phyloP scores from a whole-genome alignment of 2,797 vertebrate genomes.

The Amphiprion clarkii region DNA sequence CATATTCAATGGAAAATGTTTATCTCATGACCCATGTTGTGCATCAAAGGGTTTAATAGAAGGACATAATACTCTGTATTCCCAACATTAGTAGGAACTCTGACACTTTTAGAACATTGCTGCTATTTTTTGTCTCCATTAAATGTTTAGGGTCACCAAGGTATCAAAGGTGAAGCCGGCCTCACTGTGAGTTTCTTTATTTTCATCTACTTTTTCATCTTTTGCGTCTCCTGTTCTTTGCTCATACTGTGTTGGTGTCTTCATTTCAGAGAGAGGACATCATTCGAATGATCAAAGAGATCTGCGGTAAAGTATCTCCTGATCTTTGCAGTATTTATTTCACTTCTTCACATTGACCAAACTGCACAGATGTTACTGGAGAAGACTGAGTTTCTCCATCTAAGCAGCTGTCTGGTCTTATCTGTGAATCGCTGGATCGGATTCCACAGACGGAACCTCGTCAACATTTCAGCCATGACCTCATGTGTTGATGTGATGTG shows the following conservation, averaged over 20 bases:
- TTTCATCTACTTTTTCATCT: not conserved
- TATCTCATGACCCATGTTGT: too few species aligned
- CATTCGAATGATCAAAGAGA: conserved; percentile 93
- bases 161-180: conserved; percentile 90
- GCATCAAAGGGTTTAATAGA: too few species aligned
- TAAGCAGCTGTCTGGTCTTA: conserved; percentile 22
- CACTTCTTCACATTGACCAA: conserved; percentile 27
- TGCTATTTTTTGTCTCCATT: not conserved
- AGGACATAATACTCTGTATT: too few species aligned
- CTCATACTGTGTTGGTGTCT: conserved; percentile 44
- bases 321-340: conserved; percentile 42
- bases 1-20: too few species aligned
- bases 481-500: conserved; percentile 55
- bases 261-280: conserved; percentile 90
- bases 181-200: conserved; percentile 87
- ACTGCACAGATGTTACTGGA: conserved; percentile 15
- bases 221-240: not conserved
- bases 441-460: conserved; percentile 36
- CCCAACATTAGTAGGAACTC: too few species aligned
- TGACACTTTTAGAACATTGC: too few species aligned
- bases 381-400: conserved; percentile 25
- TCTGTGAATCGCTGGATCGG: conserved; percentile 51
- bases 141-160: conserved; percentile 82
- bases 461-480: conserved; percentile 40
- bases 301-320: conserved; percentile 87